Evolutionary conservation across 2,113 vertebrate genomes (phyloP).

Genomic region (Ploceus nigricollis): DNA sequence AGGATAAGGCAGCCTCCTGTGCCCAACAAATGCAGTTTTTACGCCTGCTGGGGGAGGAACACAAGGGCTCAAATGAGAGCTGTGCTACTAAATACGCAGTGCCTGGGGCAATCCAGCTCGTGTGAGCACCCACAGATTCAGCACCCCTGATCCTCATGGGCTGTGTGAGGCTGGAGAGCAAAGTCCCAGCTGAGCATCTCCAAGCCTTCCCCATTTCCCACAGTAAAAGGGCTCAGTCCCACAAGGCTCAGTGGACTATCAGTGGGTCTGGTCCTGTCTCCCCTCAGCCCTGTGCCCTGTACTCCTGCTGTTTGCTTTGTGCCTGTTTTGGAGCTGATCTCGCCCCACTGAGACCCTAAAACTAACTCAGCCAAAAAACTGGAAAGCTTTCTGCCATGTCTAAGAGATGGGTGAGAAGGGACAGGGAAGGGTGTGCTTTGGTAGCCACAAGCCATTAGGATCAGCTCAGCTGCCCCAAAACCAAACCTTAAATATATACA

Average conservation of each 20-base stretch:
- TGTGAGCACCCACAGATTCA: not conserved
- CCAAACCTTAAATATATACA: not conserved
- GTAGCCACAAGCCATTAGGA: not conserved
- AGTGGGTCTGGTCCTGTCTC: not conserved
- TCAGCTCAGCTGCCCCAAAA: not conserved
- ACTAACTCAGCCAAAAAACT: not conserved
- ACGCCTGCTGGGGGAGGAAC: not conserved
- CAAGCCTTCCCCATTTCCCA: not conserved
- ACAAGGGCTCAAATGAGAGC: not conserved
- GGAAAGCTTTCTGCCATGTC: not conserved
- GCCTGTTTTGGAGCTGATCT: not conserved
- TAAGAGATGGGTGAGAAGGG: fast-evolving
- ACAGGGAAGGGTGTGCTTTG: not conserved
- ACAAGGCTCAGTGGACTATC: fast-evolving
- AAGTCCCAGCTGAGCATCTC: not conserved
- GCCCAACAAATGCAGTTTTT: not conserved
- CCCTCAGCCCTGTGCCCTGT: fast-evolving
- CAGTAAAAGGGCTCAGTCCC: not conserved
- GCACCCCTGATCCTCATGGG: not conserved
- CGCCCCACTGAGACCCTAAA: fast-evolving
- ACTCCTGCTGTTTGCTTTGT: not conserved
- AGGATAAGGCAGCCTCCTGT: not conserved
- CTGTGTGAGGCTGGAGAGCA: not conserved
- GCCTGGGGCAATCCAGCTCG: not conserved
- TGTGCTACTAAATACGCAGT: fast-evolving